Evolutionary conservation across 2,888 invertebrate species (phyloP), one percentile per base, ranked within the genome.

Genomic region (Chymomyza caudatula): DNA sequence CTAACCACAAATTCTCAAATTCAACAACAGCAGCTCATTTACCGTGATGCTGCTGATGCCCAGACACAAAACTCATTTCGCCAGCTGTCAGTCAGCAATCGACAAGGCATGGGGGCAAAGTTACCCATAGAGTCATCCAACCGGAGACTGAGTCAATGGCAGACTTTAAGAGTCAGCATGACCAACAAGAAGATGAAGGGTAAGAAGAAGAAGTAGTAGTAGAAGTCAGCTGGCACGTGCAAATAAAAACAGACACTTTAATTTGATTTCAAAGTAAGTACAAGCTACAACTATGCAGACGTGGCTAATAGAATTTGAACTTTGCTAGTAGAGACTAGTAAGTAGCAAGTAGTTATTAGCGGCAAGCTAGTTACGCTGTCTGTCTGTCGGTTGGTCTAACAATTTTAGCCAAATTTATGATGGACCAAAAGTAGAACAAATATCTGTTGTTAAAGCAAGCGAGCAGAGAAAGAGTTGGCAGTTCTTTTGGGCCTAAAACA

Each of bases 251-350:
- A 56, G 29, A 52, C 60, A 53, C 51, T 65, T 58, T 19, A 47
- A 47, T 47, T 47, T 47, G 47, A 47, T 47, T 47, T 47, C 6
- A 23, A 44, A 65, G 58, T 62, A 29, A 22, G 25, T 5, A 37
- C 11, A 56, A 47, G 73, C 64, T 60, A 19, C 47, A 52, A 58
- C 62, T 19, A 72, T n/a, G 63, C 66, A 64, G 62, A 29, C 67
- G 60, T 70, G 68, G 49, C 44, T 68, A 75, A 77, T 75, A 63
- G 65, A 65, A 67, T 65, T 58, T 59, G 49, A 65, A 23, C 66
- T 63, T 56, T 60, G 67, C 65, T 17, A n/a, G 47, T 17, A 47
- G n/a, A n/a, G n/a, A n/a, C n/a, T n/a, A n/a, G 47, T 47, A 47
- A 47, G 47, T 47, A 5, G 47, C 19, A 47, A 17, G 37, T 37